Base-by-base conservation (phyloP, 2,888 invertebrate species). In the Mylabris sibirica region DNA sequence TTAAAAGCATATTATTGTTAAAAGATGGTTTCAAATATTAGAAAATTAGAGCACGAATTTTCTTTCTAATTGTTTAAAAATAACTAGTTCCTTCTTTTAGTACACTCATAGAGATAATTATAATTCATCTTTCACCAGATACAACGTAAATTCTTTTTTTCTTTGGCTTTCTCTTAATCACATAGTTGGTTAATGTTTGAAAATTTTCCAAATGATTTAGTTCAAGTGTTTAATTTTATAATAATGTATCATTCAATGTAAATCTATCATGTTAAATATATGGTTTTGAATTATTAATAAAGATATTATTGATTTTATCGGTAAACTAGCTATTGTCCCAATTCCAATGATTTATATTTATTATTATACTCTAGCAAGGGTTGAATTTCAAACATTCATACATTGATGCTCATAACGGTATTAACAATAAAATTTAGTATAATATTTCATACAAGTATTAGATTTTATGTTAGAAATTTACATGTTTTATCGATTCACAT, bases 41-140 rank as follows among this genome's bases (percentile, higher is more conserved):
- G 24, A 34, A 64, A 64, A 64, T 38, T 17, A 59, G 64, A 64
- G 20, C 64, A 34, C 53, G 24, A 26, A 26, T 63, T 38, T 63
- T 49, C 30, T 11, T 59, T 59, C 6, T 20, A 9, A 60, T 38
- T 20, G 6, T 44, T 44, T 6, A 8, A 44, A 44, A 44, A 17
- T 44, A 44, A 44, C n/a, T 44, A 44, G n/a, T 44, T 11, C 5
- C 4, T 38, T 44, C 14, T 41, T 12, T 41, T 41, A 14, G 11
- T 14, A 41, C 11, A n/a, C 30, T 30, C 8, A 30, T 30, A 6
- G 30, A 17, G 44, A 44, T 44, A 44, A 44, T 44, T 17, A 44
- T 44, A 44, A 44, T 44, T 44, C 17, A 17, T 44, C 44, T n/a
- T 44, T 44, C 41, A 41, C 41, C n/a, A 41, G 5, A 14, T 41